These are phyloP conservation scores for Drosophila neoperkinsi DNA, from an alignment of 2,888 invertebrate species.

Conservation along the genomic window DNA sequence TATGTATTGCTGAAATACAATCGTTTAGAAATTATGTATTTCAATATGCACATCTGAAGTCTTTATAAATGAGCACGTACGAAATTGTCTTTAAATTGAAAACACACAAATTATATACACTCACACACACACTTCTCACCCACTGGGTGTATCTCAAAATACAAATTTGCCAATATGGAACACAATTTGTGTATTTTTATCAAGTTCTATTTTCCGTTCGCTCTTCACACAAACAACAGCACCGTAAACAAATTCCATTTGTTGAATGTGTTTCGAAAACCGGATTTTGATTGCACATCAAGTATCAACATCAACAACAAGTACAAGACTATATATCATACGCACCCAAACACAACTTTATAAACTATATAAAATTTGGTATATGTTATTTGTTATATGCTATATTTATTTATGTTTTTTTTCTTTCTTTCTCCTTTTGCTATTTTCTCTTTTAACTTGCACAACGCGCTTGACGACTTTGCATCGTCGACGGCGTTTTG, in stretches of 20 bases:
- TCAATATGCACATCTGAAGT: slow-evolving; percentile 17
- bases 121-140: slow-evolving; percentile 11
- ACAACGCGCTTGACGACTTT: slow-evolving; percentile 43
- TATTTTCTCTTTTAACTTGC: slow-evolving; percentile 11
- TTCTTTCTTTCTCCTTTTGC: not conserved
- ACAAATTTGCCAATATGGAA: slow-evolving; percentile 37
- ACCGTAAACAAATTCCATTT: slow-evolving; percentile 42
- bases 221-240: slow-evolving; percentile 9
- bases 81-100: slow-evolving; percentile 40
- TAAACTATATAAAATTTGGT: slow-evolving; percentile 27
- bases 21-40: slow-evolving; percentile 27
- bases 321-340: slow-evolving; percentile 35
- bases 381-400: not conserved
- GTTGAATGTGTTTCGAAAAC: slow-evolving; percentile 33
- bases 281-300: slow-evolving; percentile 48
- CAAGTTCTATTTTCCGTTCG: slow-evolving; percentile 49
- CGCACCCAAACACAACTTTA: slow-evolving; percentile 61
- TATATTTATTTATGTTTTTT: slow-evolving; percentile 2
- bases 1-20: too few species aligned
- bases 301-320: slow-evolving; percentile 13
- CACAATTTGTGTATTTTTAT: slow-evolving; percentile 62
- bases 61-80: slow-evolving; percentile 35
- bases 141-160: slow-evolving; percentile 22
- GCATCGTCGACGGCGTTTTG: slow-evolving; percentile 60
- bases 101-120: slow-evolving; percentile 25